Base-by-base conservation (phyloP, 2,797 vertebrate genomes). In the Paedocypris micromegethes region DNA sequence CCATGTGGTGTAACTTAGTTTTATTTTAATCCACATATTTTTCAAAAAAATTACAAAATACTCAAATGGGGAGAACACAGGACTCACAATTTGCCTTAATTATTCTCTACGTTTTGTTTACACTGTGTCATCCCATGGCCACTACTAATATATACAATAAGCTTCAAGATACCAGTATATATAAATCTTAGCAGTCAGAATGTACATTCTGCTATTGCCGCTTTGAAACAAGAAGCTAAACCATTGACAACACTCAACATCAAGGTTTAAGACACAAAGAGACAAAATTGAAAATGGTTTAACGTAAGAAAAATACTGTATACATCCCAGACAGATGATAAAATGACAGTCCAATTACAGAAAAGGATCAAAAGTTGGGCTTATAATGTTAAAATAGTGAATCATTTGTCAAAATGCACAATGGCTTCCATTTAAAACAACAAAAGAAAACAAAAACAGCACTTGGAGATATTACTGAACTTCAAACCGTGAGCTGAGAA, bases 11-110 rank as follows among this genome's bases (percentile, higher is more conserved):
- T 97, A 98, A 96, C 93, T 96, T 92, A 93, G 91, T 96, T 99
- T 99, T 97, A 97, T 99, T 99, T 92, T 94, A 96, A 97, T 95
- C 91, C 97, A 99, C 97, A 97, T 95, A 94, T 96, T 98, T 94
- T 95, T 98, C 94, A 94, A 97, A 99, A 98, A 99, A 98, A 98
- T 98, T 98, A 99, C 97, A 99, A 98, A 99, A 99, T 97, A 98
- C 96, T 98, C 92, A 95, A 98, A 98, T 97, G 97, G 95, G 97
- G 94, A 98, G 93, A 98, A 98, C 94, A 99, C 96, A 98, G 94
- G 95, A 97, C 92, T 98, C 95, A 98, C 97, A 90, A 96, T 92
- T 91, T 92, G 93, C 89, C 88, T 94, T 94, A 92, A 94, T 93
- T 89, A 89, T 94, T 23, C 94, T 93, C 94, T 98, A 97, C 92